Percentiles rank a stretch among this genome's conserved stretches.
Evolutionary conservation across 2,888 invertebrate species (phyloP).

Genomic region (Hartigia nigra): DNA sequence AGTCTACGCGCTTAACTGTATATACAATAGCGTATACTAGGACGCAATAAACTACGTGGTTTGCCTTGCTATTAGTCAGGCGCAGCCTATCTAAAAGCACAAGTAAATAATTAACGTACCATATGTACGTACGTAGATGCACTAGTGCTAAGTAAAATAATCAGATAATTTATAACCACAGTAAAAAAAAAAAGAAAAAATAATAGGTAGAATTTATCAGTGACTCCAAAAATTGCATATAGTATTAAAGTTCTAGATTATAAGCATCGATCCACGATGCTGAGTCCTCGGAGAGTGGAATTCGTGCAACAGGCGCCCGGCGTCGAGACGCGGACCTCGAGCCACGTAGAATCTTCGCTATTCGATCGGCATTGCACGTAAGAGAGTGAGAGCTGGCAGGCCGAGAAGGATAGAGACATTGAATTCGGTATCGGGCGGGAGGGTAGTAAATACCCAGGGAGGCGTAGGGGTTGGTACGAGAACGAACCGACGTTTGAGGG

Average conservation of each 20-base stretch:
- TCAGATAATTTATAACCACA: background rate
- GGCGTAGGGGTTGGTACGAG: background rate
- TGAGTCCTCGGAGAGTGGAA: background rate
- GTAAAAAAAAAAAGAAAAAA: background rate
- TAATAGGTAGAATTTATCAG: background rate
- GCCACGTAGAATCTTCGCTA: conserved; percentile 62
- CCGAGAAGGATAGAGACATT: background rate
- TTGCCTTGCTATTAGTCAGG: background rate
- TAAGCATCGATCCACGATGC: background rate
- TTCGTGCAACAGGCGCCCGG: conserved; percentile 46
- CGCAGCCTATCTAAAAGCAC: background rate
- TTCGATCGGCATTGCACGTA: conserved; percentile 53
- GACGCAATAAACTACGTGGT: background rate
- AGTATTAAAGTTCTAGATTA: background rate
- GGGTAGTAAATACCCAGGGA: background rate
- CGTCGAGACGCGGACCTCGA: conserved; percentile 38
- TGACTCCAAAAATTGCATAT: background rate
- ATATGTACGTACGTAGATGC: background rate
- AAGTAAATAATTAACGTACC: background rate
- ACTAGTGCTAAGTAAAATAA: background rate
- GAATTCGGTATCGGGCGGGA: background rate
- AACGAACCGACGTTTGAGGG: background rate
- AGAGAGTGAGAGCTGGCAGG: background rate
- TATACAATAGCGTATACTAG: background rate
- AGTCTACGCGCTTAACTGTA: background rate